phyloP scores from a whole-genome alignment of 23 tunicate species.

The Diplosoma virens region DNA sequence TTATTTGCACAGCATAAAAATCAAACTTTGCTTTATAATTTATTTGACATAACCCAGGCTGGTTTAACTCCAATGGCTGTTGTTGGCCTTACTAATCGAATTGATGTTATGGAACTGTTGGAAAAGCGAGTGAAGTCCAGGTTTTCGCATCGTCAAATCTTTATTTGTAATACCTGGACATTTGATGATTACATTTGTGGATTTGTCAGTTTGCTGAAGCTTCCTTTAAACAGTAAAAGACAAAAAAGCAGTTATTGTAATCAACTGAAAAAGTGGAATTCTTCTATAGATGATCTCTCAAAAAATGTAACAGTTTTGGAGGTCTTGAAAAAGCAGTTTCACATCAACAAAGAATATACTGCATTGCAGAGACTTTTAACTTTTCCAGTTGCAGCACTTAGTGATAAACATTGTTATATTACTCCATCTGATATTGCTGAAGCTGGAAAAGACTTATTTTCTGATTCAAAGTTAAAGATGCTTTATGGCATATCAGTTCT shows the following conservation, averaged over 20 bases:
- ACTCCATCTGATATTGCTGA: slow-evolving; percentile 52
- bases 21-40: slow-evolving; percentile 81
- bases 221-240: slow-evolving; percentile 8
- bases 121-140: slow-evolving; percentile 91
- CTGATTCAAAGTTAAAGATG: slow-evolving; percentile 60
- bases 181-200: slow-evolving; percentile 55
- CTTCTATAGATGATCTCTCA: slow-evolving; percentile 10
- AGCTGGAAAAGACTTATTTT: slow-evolving; percentile 9
- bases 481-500: slow-evolving; percentile 62
- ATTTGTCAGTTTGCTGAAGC: slow-evolving; percentile 29
- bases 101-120: slow-evolving; percentile 88
- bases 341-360: slow-evolving; percentile 44
- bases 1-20: slow-evolving; percentile 89
- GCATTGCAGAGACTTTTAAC: slow-evolving; percentile 26
- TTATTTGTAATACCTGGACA: slow-evolving; percentile 50
- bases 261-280: slow-evolving; percentile 38
- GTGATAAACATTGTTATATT: slow-evolving; percentile 1
- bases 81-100: slow-evolving; percentile 60
- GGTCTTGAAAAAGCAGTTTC: slow-evolving; percentile 36
- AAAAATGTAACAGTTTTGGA: slow-evolving; percentile 46
- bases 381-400: slow-evolving; percentile 28
- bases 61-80: slow-evolving; percentile 82
- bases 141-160: slow-evolving; percentile 84
- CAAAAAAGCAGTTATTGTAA: background rate
- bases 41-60: slow-evolving; percentile 77